Evolutionary conservation across 2,888 invertebrate genomes (phyloP).

Genomic region (Linnaemya vulpina): DNA sequence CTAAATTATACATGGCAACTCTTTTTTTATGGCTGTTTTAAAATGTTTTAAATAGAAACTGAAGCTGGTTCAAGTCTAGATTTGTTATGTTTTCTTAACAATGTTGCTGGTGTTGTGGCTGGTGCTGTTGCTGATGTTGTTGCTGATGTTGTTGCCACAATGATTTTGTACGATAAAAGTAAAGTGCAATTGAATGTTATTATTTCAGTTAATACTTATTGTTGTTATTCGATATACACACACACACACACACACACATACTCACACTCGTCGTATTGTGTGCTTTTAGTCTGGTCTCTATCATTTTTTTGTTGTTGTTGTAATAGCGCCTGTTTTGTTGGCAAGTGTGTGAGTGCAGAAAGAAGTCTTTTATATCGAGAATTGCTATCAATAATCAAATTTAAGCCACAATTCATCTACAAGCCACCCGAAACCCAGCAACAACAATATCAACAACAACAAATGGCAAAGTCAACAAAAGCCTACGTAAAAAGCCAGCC

Average conservation of each 20-base stretch:
- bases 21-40: constrained; percentile 44
- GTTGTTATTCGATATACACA: constrained; percentile 74
- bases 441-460: constrained; percentile 36
- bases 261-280: constrained; percentile 69
- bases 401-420: constrained; percentile 73
- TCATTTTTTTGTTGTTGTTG: constrained; percentile 68
- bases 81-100: constrained; percentile 56
- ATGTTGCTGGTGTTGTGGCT: constrained; percentile 39
- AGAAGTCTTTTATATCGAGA: constrained; percentile 68
- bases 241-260: too few relatives aligned
- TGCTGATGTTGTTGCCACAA: constrained; percentile 53
- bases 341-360: constrained; percentile 41
- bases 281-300: constrained; percentile 73
- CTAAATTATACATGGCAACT: constrained; percentile 61
- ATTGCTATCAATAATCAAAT: constrained; percentile 74
- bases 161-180: constrained; percentile 66
- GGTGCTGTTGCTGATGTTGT: constrained; percentile 29
- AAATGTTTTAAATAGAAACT: constrained; percentile 11
- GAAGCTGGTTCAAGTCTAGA: constrained; percentile 37
- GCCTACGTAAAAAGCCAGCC: constrained; percentile 49
- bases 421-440: constrained; percentile 49
- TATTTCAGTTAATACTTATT: constrained; percentile 71
- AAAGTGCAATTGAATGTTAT: constrained; percentile 73
- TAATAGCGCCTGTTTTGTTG: constrained; percentile 46
- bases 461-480: constrained; percentile 56